Percentiles rank a stretch among this genome's conserved stretches.
Evolutionary conservation across 2,113 vertebrate genomes (phyloP).

Genomic region (Psilopsiagon aymara): DNA sequence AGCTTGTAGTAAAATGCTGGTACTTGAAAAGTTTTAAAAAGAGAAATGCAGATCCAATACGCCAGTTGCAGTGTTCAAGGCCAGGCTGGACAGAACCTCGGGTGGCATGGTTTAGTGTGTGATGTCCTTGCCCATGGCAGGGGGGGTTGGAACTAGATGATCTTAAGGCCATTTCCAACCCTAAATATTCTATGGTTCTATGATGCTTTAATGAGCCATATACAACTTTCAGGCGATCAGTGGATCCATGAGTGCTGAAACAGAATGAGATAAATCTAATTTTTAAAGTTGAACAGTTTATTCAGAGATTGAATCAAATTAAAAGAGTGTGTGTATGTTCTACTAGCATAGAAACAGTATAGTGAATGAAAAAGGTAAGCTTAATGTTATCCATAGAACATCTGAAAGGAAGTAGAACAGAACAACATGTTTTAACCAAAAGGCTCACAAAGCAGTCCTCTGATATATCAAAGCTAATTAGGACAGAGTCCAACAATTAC

Average conservation of each 20-base stretch:
- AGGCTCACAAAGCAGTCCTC: constrained; percentile 39
- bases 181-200: neutral
- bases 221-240: neutral
- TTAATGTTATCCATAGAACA: neutral
- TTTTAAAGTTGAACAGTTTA: neutral
- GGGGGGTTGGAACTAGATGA: neutral
- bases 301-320: neutral
- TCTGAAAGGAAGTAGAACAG: constrained; percentile 59
- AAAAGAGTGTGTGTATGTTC: neutral
- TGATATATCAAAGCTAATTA: constrained; percentile 51
- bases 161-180: neutral
- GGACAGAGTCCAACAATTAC: constrained; percentile 57
- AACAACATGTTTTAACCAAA: constrained; percentile 62
- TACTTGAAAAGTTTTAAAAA: neutral
- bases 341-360: neutral
- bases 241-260: neutral
- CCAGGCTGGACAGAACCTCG: neutral
- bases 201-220: neutral
- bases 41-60: neutral
- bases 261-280: neutral
- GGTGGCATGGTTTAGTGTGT: neutral
- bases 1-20: neutral
- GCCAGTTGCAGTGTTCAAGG: neutral
- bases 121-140: neutral
- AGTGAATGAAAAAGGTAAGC: constrained; percentile 42